These are phyloP conservation scores for Cyclina sinensis DNA, from an alignment of 1,140 invertebrate species.

Conservation along the genomic window DNA sequence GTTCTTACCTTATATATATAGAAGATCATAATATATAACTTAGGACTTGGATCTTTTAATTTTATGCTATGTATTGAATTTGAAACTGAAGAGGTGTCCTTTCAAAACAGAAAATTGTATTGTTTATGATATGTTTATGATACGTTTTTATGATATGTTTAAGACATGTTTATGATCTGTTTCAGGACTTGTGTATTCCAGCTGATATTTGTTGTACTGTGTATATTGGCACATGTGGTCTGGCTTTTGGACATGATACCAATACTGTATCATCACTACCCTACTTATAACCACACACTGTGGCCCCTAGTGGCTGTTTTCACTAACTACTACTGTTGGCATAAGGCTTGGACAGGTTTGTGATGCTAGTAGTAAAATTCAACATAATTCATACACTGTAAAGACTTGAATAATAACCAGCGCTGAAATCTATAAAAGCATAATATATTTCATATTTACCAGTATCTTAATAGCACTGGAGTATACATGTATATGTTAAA, in stretches of 20 bases:
- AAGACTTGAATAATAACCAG: no score
- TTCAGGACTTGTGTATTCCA: slow-evolving; percentile 81
- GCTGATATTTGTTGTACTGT: slow-evolving; percentile 75
- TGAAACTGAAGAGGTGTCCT: no score
- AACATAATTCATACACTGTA: not conserved
- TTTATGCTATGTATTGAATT: no score
- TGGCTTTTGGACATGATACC: slow-evolving; percentile 82
- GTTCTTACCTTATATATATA: no score
- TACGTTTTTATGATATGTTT: slow-evolving; percentile 46
- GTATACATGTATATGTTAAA: no score
- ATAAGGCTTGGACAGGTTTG: slow-evolving; percentile 66
- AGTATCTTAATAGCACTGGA: no score
- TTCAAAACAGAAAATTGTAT: no score
- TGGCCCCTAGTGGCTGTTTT: slow-evolving; percentile 76
- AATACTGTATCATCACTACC: slow-evolving; percentile 77
- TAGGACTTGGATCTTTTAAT: no score
- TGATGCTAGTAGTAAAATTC: not conserved
- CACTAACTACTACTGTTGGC: slow-evolving; percentile 75
- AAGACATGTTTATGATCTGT: slow-evolving; percentile 25
- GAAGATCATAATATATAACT: no score
- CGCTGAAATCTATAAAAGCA: no score
- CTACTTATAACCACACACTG: slow-evolving; percentile 77
- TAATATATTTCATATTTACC: no score
- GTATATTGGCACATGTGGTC: slow-evolving; percentile 76
- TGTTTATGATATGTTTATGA: no score